A percentile compares a stretch with the other conserved stretches of the same genome.
These are phyloP conservation scores for Ichneumoninae sp. DNA, from an alignment of 2,888 invertebrate genomes.

Conservation along the genomic window DNA sequence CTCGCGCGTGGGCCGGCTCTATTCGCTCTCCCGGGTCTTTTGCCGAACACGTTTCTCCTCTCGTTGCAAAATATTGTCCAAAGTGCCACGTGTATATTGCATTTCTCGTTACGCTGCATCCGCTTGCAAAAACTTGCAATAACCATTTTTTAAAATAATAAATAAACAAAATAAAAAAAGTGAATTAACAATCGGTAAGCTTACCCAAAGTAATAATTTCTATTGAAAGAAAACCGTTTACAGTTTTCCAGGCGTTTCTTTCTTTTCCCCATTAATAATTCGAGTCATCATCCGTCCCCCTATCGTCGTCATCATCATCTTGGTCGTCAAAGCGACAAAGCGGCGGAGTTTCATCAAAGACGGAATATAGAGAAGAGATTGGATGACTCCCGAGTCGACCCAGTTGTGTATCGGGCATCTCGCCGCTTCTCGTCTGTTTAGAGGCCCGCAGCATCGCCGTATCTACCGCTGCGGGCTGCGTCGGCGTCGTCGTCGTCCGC, in stretches of 20 bases:
- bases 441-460: constrained; percentile 62
- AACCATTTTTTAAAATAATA: not conserved
- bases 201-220: not conserved
- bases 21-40: constrained; percentile 33
- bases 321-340: not conserved
- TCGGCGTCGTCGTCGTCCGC: constrained; percentile 63
- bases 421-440: constrained; percentile 58
- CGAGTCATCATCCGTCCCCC: constrained; percentile 10
- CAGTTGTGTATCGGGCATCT: constrained; percentile 77
- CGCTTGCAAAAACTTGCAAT: not conserved
- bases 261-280: constrained; percentile 17
- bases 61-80: not conserved
- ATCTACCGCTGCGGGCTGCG: constrained; percentile 61
- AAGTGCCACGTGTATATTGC: not conserved
- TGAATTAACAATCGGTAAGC: constrained; percentile 33
- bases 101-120: not conserved
- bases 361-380: not conserved
- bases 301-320: constrained; percentile 30
- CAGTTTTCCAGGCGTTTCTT: not conserved
- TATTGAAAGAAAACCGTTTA: not conserved
- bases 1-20: constrained; percentile 65
- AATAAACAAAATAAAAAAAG: not conserved
- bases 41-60: constrained; percentile 60
- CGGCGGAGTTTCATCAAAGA: constrained; percentile 11
- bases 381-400: constrained; percentile 70